Evolutionary conservation across 1,140 invertebrate species (phyloP).

Genomic region (Hyles euphorbiae): DNA sequence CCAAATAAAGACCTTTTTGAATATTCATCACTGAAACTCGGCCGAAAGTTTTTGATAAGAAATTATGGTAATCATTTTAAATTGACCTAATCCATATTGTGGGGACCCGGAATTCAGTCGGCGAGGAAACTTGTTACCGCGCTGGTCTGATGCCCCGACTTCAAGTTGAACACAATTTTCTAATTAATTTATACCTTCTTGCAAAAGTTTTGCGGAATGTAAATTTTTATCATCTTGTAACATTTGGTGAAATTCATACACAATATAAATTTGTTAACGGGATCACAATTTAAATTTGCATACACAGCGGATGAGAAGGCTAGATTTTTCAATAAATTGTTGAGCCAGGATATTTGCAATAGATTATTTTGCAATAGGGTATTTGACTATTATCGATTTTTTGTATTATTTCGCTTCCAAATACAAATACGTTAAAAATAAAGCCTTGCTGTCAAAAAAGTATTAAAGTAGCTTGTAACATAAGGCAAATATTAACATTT

Average conservation of each 20-base stretch:
- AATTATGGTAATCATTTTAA: slow-evolving; percentile 55
- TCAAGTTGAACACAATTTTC: slow-evolving; percentile 29
- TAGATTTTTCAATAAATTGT: too few species aligned
- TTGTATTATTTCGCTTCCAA: too few species aligned
- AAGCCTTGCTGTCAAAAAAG: too few species aligned
- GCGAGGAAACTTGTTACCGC: slow-evolving; percentile 34
- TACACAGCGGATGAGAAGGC: too few species aligned
- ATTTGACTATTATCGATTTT: too few species aligned
- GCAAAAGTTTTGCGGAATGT: slow-evolving; percentile 23
- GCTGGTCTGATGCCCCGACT: slow-evolving; percentile 36
- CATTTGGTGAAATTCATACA: slow-evolving; percentile 5
- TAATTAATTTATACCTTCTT: slow-evolving; percentile 43
- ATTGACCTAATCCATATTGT: slow-evolving; percentile 51
- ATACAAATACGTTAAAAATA: too few species aligned
- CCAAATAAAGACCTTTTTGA: slow-evolving; percentile 31
- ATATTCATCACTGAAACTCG: slow-evolving; percentile 41
- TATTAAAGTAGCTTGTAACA: too few species aligned
- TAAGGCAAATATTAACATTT: too few species aligned
- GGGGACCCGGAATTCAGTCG: slow-evolving; percentile 21
- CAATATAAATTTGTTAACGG: too few species aligned
- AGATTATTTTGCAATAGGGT: too few species aligned
- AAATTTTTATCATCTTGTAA: slow-evolving; percentile 17
- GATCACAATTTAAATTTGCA: too few species aligned
- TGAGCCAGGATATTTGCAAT: too few species aligned
- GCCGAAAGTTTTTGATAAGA: slow-evolving; percentile 44